Evolutionary conservation across 2,888 invertebrate species (phyloP).

Genomic region (Caprella mutica): DNA sequence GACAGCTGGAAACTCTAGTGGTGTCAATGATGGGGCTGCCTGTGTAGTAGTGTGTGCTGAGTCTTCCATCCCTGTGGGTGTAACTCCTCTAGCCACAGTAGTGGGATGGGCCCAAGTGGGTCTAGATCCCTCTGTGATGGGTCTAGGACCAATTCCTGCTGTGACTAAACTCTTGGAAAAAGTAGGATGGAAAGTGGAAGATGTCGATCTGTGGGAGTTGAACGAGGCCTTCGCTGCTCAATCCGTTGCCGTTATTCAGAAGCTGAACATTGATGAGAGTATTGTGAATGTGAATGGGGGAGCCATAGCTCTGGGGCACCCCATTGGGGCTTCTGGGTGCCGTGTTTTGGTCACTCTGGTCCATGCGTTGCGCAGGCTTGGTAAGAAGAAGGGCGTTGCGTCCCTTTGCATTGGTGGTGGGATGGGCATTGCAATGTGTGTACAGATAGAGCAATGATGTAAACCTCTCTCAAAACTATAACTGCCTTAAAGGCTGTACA

Average conservation of each 20-base stretch:
- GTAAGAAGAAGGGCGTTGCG: conserved; percentile 58
- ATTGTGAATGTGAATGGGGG: conserved; percentile 46
- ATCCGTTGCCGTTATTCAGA: conserved; percentile 43
- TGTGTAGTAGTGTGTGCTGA: conserved; percentile 60
- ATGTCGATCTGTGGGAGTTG: conserved; percentile 46
- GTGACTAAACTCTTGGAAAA: conserved; percentile 46
- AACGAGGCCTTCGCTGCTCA: conserved; percentile 48
- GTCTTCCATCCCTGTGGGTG: conserved; percentile 38
- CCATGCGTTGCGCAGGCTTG: conserved; percentile 53
- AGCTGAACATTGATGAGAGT: conserved; percentile 40
- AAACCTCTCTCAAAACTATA: too few species aligned
- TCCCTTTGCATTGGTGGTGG: conserved; percentile 73
- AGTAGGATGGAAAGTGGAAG: conserved; percentile 43
- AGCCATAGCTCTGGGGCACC: conserved; percentile 46
- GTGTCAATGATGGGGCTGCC: conserved; percentile 80
- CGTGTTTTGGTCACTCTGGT: conserved; percentile 61
- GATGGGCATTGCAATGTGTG: conserved; percentile 73
- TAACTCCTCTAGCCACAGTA: conserved; percentile 57
- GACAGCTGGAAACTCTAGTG: conserved; percentile 67
- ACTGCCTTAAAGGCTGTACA: too few species aligned
- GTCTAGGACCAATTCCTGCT: conserved; percentile 62
- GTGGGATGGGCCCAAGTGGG: conserved; percentile 66
- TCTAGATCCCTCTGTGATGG: conserved; percentile 67
- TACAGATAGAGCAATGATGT: conserved; percentile 50
- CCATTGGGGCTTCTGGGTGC: conserved; percentile 45